Evolutionary conservation across 2,797 vertebrate genomes (phyloP).

Genomic region (Sebastes hubbsi): DNA sequence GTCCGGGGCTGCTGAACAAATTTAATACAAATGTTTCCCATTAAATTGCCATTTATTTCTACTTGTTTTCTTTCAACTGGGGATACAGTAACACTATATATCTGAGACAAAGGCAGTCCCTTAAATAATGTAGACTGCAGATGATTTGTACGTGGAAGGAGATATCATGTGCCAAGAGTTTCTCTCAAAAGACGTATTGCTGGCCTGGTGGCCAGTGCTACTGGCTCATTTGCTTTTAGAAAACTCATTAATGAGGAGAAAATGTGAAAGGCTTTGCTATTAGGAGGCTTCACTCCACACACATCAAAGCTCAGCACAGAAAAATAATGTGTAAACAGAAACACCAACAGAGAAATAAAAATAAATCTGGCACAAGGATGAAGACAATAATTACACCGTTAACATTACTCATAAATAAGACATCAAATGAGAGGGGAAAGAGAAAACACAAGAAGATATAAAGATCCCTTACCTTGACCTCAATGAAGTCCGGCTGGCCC

Average conservation of each 20-base stretch:
- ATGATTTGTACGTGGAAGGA: background rate
- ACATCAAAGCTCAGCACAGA: background rate
- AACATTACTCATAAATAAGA: background rate
- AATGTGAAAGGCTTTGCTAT: slow-evolving; percentile 26
- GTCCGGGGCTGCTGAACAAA: background rate
- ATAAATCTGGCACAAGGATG: accelerated
- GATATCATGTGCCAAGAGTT: background rate
- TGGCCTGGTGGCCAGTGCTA: background rate
- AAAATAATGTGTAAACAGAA: background rate
- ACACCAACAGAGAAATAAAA: background rate
- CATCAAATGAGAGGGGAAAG: background rate
- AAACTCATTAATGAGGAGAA: slow-evolving; percentile 30
- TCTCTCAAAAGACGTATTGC: background rate
- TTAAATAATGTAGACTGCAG: background rate
- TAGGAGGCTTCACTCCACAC: slow-evolving; percentile 16
- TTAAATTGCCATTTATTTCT: slow-evolving; percentile 33
- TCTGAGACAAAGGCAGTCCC: background rate
- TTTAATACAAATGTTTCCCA: background rate
- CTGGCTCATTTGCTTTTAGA: slow-evolving; percentile 20
- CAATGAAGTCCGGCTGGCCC: slow-evolving; percentile 93
- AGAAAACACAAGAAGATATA: background rate
- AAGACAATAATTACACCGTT: background rate
- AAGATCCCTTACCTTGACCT: slow-evolving; percentile 89
- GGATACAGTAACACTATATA: background rate
- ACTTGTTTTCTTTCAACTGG: background rate